Base-by-base conservation (phyloP, 2,113 vertebrate species). In the Perccottus glenii region DNA sequence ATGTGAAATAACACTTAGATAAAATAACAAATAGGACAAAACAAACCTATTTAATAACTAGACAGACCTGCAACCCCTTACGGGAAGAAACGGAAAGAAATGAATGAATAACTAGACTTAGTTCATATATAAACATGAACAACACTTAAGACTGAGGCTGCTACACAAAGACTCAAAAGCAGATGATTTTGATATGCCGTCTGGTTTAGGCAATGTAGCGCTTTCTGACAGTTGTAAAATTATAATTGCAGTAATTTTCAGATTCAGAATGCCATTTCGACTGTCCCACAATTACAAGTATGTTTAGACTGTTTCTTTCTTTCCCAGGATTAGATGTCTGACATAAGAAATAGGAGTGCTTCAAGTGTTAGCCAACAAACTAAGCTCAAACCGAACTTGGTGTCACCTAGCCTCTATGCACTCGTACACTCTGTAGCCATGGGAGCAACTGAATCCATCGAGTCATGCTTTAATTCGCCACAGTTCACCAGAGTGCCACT, bases 401-500 rank as follows among this genome's bases (percentile, higher is more conserved):
- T 11, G 58, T 35, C 15, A 15, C 44, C 15, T n/a, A 0, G n/a
- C 47, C 53, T 42, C 16, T 14, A 43, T 45, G 60, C 52, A 4
- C 5, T 57, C 11, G 0, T 49, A 55, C 36, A 49, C 71, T n/a
- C 40, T 38, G 49, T 6, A 57, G 36, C 42, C 43, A 33, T 56
- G 49, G 59, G 58, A 76, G 46, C 60, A 15, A 44, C 38, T 14
- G 35, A 65, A 62, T 56, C 57, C 60, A 70, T 14, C 66, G 40
- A 65, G 45, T 48, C 47, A 12, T 67, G 63, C 43, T 50, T 36
- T 66, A 48, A 77, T 70, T 59, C 14, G 27, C 48, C 52, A 45
- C 48, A 75, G 58, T 63, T 72, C 55, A 78, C 56, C 63, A 66
- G 48, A 60, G 56, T 62, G 73, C 56, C 60, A 69, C 64, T 46